phyloP scores from a whole-genome alignment of 2,888 invertebrate genomes.

The Drosophila tripunctata region DNA sequence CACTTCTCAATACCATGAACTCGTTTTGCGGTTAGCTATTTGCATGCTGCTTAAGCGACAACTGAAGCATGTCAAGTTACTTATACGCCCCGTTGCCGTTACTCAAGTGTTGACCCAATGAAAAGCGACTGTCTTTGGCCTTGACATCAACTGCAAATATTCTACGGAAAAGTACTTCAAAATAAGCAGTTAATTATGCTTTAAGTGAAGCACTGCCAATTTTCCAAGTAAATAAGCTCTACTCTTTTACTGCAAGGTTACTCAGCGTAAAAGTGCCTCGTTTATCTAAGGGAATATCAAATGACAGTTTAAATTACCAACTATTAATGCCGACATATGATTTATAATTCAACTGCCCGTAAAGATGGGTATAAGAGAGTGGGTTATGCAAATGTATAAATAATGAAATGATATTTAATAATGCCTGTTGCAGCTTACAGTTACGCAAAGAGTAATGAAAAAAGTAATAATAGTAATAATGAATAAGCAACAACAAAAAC shows the following conservation, averaged over 20 bases:
- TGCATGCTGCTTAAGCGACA: conserved; percentile 29
- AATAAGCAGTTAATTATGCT: background rate
- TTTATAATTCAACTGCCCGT: conserved; percentile 32
- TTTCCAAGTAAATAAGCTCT: background rate
- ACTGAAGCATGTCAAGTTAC: conserved; percentile 61
- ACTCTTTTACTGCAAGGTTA: conserved; percentile 3
- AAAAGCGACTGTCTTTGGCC: conserved; percentile 4
- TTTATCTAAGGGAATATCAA: conserved; percentile 10
- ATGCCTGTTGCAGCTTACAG: conserved; percentile 44
- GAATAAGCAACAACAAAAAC: conserved; percentile 33
- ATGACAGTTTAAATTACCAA: conserved; percentile 20
- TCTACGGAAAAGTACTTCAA: background rate
- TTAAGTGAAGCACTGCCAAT: background rate
- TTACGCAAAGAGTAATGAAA: conserved; percentile 11
- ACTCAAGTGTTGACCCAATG: conserved; percentile 1
- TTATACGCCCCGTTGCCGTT: conserved; percentile 41
- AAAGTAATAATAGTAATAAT: conserved; percentile 42
- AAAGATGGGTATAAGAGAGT: background rate
- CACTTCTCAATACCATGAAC: background rate
- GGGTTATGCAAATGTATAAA: conserved; percentile 54
- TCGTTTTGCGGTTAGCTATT: conserved; percentile 12
- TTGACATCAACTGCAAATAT: conserved; percentile 10
- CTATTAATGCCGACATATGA: conserved; percentile 40
- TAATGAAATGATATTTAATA: conserved; percentile 69
- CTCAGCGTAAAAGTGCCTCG: background rate